These are phyloP conservation scores for Coturnix japonica DNA, from an alignment of 2,113 vertebrate species.

Conservation along the genomic window DNA sequence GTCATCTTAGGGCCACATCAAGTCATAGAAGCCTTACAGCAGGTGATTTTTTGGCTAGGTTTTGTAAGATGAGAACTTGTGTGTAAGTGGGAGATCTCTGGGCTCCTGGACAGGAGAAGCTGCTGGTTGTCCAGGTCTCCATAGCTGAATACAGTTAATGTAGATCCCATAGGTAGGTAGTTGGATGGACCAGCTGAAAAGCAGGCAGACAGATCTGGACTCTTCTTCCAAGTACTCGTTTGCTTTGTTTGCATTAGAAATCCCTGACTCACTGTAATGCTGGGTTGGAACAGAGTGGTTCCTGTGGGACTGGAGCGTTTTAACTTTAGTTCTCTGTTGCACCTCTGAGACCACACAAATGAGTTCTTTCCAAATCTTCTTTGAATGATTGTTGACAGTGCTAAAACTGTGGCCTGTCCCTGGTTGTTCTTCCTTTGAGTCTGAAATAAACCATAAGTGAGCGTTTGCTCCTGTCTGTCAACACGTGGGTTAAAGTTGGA, in stretches of 20 bases:
- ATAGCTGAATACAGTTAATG: neutral
- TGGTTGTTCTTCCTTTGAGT: neutral
- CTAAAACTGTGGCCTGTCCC: neutral
- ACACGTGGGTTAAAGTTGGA: neutral
- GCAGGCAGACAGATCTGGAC: neutral
- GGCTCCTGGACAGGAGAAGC: neutral
- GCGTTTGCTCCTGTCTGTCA: neutral
- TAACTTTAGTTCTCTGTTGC: neutral
- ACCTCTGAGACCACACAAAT: neutral
- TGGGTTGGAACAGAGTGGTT: neutral
- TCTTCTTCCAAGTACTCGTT: neutral
- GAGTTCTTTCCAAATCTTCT: neutral
- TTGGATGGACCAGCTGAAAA: neutral
- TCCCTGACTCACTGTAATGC: rapidly evolving
- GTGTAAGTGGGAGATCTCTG: neutral
- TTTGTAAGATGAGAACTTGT: neutral
- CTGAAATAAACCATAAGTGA: neutral
- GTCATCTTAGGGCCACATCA: neutral
- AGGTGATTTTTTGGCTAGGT: neutral
- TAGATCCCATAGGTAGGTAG: neutral
- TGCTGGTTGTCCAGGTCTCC: neutral
- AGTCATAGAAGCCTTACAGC: neutral
- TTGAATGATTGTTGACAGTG: neutral
- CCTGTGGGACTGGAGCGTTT: neutral
- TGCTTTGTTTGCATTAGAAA: neutral